phyloP scores from a whole-genome alignment of 2,797 vertebrate species.

The Tangara arthus region DNA sequence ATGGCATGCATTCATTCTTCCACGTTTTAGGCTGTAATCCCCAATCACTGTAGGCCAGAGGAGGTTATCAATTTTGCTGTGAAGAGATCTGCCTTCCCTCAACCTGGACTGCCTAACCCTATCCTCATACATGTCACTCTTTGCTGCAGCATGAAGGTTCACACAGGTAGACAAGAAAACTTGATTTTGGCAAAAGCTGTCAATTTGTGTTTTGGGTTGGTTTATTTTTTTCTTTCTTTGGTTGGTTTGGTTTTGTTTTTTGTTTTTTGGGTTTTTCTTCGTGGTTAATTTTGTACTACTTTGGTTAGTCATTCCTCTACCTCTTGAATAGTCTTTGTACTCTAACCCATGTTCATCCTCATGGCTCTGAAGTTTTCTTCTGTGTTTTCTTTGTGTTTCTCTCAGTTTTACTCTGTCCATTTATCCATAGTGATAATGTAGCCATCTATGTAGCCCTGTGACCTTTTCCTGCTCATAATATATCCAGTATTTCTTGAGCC shows the following conservation, averaged over 20 bases:
- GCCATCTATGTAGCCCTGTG: background rate
- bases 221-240: background rate
- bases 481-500: background rate
- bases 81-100: background rate
- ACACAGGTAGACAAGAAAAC: background rate
- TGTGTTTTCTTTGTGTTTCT: background rate
- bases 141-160: background rate
- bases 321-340: background rate
- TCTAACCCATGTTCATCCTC: background rate
- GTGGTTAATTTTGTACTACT: background rate
- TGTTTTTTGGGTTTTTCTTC: rapidly evolving
- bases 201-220: background rate
- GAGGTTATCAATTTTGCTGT: background rate
- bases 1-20: background rate
- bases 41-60: background rate
- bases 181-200: background rate
- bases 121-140: background rate
- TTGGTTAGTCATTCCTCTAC: background rate
- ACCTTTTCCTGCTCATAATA: background rate
- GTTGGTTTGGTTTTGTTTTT: background rate
- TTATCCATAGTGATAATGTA: background rate
- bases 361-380: background rate
- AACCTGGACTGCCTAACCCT: background rate
- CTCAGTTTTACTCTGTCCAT: background rate
- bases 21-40: background rate